Conservation (phyloP, 2,888 invertebrate species). For the Erebia epiphron region DNA sequence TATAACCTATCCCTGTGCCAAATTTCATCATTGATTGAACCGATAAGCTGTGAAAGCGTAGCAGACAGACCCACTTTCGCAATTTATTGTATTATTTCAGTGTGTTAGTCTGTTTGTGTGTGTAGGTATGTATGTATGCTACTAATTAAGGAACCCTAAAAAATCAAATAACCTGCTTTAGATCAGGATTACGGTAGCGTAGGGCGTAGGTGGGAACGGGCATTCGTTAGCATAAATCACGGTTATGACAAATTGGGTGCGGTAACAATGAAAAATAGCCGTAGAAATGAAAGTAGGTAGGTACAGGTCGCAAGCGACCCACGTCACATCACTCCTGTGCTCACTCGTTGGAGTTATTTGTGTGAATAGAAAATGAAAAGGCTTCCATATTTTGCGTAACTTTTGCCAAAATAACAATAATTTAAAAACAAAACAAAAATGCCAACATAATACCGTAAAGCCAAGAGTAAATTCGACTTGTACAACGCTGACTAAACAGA, state of each 20-base stretch:
- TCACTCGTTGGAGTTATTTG: neutral
- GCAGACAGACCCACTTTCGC: too few species aligned
- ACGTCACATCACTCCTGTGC: neutral
- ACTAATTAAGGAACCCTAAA: neutral
- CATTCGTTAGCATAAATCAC: slow-evolving; percentile 14
- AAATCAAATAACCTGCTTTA: neutral
- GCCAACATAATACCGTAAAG: too few species aligned
- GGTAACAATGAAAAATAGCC: slow-evolving; percentile 2
- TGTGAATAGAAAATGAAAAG: neutral
- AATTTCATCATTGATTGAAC: too few species aligned
- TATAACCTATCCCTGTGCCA: too few species aligned
- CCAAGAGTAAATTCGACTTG: too few species aligned
- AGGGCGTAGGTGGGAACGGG: slow-evolving; percentile 8
- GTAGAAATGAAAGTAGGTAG: neutral
- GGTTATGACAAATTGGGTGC: slow-evolving; percentile 8
- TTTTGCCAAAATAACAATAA: neutral
- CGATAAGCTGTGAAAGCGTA: too few species aligned
- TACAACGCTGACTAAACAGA: too few species aligned
- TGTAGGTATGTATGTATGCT: too few species aligned
- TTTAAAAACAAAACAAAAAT: too few species aligned
- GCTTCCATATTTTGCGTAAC: neutral
- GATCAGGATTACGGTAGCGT: neutral
- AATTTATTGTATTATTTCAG: too few species aligned
- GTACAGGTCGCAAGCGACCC: neutral
- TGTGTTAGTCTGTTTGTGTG: too few species aligned